Percentiles rank a stretch among this genome's conserved stretches.
These are phyloP conservation scores for Synergus gifuensis DNA, from an alignment of 2,888 invertebrate genomes.

Conservation along the genomic window DNA sequence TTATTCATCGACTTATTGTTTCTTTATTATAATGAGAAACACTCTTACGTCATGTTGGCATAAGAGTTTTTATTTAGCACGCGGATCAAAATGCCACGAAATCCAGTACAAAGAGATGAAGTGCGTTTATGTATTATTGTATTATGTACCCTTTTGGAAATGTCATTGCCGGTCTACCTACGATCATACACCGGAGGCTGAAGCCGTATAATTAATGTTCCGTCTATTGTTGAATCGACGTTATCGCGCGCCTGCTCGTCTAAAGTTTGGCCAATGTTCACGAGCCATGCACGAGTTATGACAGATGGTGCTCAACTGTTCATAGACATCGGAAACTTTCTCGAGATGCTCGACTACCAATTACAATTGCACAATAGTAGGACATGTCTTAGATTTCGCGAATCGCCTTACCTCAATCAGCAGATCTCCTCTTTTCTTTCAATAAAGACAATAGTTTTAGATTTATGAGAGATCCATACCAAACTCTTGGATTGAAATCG, in stretches of 20 bases:
- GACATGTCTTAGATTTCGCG: conserved; percentile 45
- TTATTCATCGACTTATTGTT: not conserved
- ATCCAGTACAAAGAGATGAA: not conserved
- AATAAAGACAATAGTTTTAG: not conserved
- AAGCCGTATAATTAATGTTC: conserved; percentile 34
- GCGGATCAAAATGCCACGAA: conserved; percentile 9
- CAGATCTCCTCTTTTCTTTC: not conserved
- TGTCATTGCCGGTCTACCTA: conserved; percentile 8
- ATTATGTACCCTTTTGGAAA: conserved; percentile 16
- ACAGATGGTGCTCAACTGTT: conserved; percentile 48
- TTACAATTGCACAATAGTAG: conserved; percentile 58
- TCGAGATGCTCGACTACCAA: conserved; percentile 56
- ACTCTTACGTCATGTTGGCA: not conserved
- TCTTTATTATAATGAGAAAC: not conserved
- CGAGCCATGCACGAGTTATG: conserved; percentile 51
- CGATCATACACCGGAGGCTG: not conserved
- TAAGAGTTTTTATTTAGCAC: conserved; percentile 10
- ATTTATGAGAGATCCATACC: not conserved
- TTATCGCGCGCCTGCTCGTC: conserved; percentile 18
- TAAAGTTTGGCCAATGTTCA: conserved; percentile 30
- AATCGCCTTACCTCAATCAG: conserved; percentile 29
- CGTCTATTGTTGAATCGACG: conserved; percentile 32
- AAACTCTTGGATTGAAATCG: not conserved
- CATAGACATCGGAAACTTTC: conserved; percentile 56
- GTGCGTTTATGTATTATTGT: not conserved